These are phyloP conservation scores for Chelon labrosus DNA, from an alignment of 2,797 vertebrate genomes.

Conservation along the genomic window DNA sequence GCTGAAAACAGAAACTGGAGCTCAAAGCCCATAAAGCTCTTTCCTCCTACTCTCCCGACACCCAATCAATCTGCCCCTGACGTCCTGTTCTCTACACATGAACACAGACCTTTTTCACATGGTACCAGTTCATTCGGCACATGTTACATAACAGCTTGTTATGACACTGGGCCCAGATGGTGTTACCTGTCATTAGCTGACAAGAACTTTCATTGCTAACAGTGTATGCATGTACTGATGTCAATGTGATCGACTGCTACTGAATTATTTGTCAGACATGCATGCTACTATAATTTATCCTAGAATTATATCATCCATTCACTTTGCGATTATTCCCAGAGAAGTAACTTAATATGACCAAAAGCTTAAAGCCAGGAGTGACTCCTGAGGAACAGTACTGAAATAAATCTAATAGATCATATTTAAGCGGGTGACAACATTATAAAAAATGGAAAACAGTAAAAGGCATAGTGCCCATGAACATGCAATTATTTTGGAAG, in stretches of 20 bases:
- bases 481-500: background rate
- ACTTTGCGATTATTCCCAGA: background rate
- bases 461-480: background rate
- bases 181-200: constrained; percentile 37
- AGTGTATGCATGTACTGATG: constrained; percentile 10
- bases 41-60: constrained; percentile 70
- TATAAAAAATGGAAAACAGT: no score
- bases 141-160: constrained; percentile 56
- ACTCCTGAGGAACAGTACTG: no score
- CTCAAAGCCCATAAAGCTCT: constrained; percentile 65
- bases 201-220: constrained; percentile 38
- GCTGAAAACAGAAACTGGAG: constrained; percentile 70
- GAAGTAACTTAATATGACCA: constrained; percentile 2
- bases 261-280: background rate
- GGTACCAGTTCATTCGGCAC: constrained; percentile 51
- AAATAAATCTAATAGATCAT: no score
- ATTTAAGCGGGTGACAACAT: no score
- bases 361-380: background rate
- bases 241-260: constrained; percentile 1
- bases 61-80: constrained; percentile 73
- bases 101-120: constrained; percentile 53
- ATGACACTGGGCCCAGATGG: constrained; percentile 43
- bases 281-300: background rate
- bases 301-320: background rate
- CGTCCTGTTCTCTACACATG: constrained; percentile 44